phyloP scores from a whole-genome alignment of 1,140 invertebrate genomes.

The Drosophila murphyi region DNA sequence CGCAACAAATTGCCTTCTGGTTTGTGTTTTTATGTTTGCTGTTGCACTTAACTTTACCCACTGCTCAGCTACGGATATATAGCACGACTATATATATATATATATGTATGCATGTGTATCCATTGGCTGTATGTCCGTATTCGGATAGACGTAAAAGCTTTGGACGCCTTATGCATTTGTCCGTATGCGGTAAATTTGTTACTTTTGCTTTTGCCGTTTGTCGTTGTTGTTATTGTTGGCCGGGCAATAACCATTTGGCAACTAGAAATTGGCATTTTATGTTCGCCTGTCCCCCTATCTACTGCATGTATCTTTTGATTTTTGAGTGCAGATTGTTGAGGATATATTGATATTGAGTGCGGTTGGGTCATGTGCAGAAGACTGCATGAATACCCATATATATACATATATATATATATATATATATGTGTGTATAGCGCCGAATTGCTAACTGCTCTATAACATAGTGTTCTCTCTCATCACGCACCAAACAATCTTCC shows the following conservation, averaged over 20 bases:
- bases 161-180: conserved; percentile 52
- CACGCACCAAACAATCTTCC: conserved; percentile 8
- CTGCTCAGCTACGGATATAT: conserved; percentile 14
- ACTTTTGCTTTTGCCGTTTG: conserved; percentile 38
- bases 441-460: conserved; percentile 12
- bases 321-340: conserved; percentile 77
- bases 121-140: conserved; percentile 17
- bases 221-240: conserved; percentile 23
- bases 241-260: conserved; percentile 79
- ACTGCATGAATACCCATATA: conserved; percentile 15
- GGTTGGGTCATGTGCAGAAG: conserved; percentile 20
- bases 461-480: conserved; percentile 30
- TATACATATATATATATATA: background rate
- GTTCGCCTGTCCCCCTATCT: conserved; percentile 63
- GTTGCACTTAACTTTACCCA: conserved; percentile 61
- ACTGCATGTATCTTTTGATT: conserved; percentile 74
- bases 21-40: conserved; percentile 41
- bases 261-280: conserved; percentile 82
- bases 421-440: background rate
- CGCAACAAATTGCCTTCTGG: conserved; percentile 73
- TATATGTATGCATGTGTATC: conserved; percentile 24
- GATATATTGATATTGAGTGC: conserved; percentile 80
- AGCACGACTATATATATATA: conserved; percentile 12
- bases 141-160: conserved; percentile 51
- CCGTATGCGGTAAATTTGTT: conserved; percentile 55